Base-by-base conservation (phyloP, 2,113 vertebrate species). In the Bagarius yarrelli region DNA sequence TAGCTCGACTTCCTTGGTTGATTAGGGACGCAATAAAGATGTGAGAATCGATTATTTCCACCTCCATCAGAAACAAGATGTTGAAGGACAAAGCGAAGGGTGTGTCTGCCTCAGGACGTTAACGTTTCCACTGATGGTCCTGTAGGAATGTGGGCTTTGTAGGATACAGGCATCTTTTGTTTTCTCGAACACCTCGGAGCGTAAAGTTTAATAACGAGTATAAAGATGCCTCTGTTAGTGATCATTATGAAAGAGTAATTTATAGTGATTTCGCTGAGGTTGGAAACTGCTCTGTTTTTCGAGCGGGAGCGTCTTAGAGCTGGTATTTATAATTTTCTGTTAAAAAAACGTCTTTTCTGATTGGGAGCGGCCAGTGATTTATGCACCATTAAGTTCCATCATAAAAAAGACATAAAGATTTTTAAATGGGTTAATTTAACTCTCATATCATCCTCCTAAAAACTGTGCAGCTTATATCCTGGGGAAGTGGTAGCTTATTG, bases 61-160 rank as follows among this genome's bases (percentile, higher is more conserved):
- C 1, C n/a, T 47, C 61, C 56, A 61, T 30, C 19, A 13, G 30
- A 72, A 74, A 85, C 72, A 72, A 66, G 50, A 81, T 27, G 18
- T 40, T 66, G 5, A 53, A 72, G 64, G 57, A 66, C 30, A 69
- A 32, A 30, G 56, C 44, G 32, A 55, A 63, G n/a, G 81, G 66
- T 47, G 64, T 80, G 84, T 78, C 74, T 69, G 53, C 3, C 1
- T 64, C 30, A 64, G 63, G 47, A 79, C 70, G 70, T 76, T 79
- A 64, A 61, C 2, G 30, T 79, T 79, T 78, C 57, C 67, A 78
- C 60, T 55, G 36, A 36, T 56, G 55, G 67, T 52, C 77, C 40
- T 76, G 64, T 19, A 72, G 50, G 79, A 84, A 78, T 84, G 67
- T 84, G 79, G 75, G 52, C 83, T 84, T 81, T 81, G 78, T 60